These are phyloP conservation scores for Melipona beecheii DNA, from an alignment of 2,888 invertebrate species.

Conservation along the genomic window DNA sequence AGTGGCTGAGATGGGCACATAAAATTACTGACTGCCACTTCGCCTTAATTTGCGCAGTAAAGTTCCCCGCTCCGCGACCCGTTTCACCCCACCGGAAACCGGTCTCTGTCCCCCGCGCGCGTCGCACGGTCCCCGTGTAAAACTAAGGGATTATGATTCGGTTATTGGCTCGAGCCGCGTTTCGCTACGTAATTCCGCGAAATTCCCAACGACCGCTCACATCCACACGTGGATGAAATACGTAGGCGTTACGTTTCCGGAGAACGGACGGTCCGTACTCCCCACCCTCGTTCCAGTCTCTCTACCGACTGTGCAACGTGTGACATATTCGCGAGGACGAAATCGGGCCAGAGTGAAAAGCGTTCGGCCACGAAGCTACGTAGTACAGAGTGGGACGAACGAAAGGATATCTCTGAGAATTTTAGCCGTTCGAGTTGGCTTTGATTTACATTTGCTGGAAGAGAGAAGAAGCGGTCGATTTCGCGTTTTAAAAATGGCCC, in stretches of 20 bases:
- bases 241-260: conserved; percentile 61
- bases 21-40: conserved; percentile 84
- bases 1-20: conserved; percentile 83
- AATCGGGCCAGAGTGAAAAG: too few relatives aligned
- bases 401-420: too few relatives aligned
- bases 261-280: conserved; percentile 5
- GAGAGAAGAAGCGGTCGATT: too few relatives aligned
- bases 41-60: conserved; percentile 83
- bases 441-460: too few relatives aligned
- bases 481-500: too few relatives aligned
- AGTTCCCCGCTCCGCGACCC: conserved; percentile 70
- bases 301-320: background rate
- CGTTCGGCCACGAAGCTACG: too few relatives aligned
- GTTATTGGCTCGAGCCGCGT: conserved; percentile 74
- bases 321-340: background rate
- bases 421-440: too few relatives aligned
- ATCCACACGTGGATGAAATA: conserved; percentile 67
- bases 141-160: conserved; percentile 79
- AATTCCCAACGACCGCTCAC: conserved; percentile 69
- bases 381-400: too few relatives aligned
- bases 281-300: too few relatives aligned
- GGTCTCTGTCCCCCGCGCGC: conserved; percentile 40
- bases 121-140: conserved; percentile 65
- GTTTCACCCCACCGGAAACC: conserved; percentile 29
- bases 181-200: conserved; percentile 76